These are phyloP conservation scores for Parauchenoglanis ngamensis DNA, from an alignment of 2,797 vertebrate genomes.

Conservation along the genomic window DNA sequence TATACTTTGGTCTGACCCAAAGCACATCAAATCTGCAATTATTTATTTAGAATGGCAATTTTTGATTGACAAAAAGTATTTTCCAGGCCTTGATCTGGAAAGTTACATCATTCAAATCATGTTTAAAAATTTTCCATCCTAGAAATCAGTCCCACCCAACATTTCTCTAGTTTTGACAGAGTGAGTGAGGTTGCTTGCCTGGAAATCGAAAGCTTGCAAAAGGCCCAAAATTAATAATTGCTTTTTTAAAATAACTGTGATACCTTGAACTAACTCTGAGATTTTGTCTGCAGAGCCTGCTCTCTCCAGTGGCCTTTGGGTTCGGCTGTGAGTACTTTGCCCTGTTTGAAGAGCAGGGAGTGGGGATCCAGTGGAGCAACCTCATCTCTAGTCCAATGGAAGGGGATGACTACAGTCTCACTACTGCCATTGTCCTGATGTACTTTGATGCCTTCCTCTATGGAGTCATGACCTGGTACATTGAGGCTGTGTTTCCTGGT, in stretches of 20 bases:
- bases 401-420: conserved; percentile 90
- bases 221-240: neutral
- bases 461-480: conserved; percentile 95
- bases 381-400: conserved; percentile 88
- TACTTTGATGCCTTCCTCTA: conserved; percentile 90
- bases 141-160: neutral
- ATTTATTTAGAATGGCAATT: neutral
- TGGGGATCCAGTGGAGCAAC: conserved; percentile 96
- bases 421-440: conserved; percentile 90
- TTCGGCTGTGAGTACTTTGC: conserved; percentile 97
- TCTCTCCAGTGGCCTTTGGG: conserved; percentile 96
- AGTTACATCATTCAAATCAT: neutral
- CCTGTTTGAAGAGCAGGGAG: conserved; percentile 94
- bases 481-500: conserved; percentile 95
- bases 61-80: neutral
- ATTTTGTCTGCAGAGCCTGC: conserved; percentile 80
- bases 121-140: neutral
- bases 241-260: neutral
- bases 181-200: neutral
- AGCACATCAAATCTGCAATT: neutral
- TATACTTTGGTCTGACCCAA: neutral
- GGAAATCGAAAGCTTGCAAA: neutral
- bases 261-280: neutral
- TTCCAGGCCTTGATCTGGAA: neutral
- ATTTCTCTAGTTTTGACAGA: neutral